A percentile compares a stretch with the other conserved stretches of the same genome.
phyloP scores from a whole-genome alignment of 92 coral and sea anemone species.

The Pocillopora meandrina region DNA sequence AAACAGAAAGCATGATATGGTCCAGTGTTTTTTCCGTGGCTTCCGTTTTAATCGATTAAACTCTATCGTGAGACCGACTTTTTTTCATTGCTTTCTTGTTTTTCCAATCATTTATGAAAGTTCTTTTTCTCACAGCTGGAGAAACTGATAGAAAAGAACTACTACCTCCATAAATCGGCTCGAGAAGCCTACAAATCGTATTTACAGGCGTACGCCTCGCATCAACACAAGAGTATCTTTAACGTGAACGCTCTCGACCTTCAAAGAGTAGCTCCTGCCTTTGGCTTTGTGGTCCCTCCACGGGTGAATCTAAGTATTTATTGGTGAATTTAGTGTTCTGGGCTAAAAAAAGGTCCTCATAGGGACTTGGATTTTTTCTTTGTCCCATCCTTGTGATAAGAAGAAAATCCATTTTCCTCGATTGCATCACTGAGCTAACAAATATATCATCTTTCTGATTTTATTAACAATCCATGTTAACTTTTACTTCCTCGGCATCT shows the following conservation, averaged over 20 bases:
- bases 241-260: conserved; percentile 91
- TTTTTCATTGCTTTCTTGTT: not conserved
- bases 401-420: not conserved
- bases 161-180: conserved; percentile 95
- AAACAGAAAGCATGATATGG: not conserved
- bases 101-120: not conserved
- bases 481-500: no score
- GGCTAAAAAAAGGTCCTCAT: not conserved
- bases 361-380: not conserved
- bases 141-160: conserved; percentile 93
- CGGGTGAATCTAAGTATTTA: conserved; percentile 79
- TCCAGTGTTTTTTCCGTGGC: not conserved
- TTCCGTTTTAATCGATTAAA: not conserved
- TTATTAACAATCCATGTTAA: no score
- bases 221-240: conserved; percentile 90
- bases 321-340: not conserved
- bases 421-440: no score
- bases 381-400: not conserved
- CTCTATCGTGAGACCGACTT: no score
- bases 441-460: no score
- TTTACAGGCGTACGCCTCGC: conserved; percentile 94
- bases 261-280: conserved; percentile 88
- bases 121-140: conserved; percentile 67
- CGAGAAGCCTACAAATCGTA: conserved; percentile 93
- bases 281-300: conserved; percentile 90